These are phyloP conservation scores for Caerostris extrusa DNA, from an alignment of 1,140 invertebrate species.

Conservation along the genomic window DNA sequence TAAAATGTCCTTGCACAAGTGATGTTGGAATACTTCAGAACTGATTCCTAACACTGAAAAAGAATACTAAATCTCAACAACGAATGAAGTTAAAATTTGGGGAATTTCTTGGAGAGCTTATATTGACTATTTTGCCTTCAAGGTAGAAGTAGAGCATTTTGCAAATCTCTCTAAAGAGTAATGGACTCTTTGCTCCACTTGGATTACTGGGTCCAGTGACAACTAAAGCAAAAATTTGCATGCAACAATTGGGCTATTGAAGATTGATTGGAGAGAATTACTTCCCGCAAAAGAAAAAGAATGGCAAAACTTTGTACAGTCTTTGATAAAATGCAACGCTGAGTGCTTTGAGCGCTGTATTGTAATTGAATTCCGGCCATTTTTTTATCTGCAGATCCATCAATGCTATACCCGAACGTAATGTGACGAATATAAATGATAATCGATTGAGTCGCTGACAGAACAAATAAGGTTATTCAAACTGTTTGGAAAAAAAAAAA, in stretches of 20 bases:
- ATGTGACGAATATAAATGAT: too few species aligned
- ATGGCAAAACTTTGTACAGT: too few species aligned
- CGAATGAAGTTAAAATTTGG: not conserved
- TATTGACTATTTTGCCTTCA: not conserved
- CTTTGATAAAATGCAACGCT: too few species aligned
- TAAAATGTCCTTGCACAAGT: not conserved
- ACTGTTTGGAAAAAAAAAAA: too few species aligned
- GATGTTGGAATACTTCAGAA: not conserved
- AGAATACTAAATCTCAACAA: not conserved
- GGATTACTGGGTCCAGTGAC: not conserved
- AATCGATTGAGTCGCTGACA: too few species aligned
- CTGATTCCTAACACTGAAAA: not conserved
- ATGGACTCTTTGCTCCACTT: conserved; percentile 27
- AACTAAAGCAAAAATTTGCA: not conserved
- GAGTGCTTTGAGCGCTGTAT: too few species aligned
- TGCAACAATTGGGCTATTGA: not conserved
- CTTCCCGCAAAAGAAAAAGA: conserved; percentile 4
- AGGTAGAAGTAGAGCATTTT: too few species aligned
- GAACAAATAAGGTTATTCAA: too few species aligned
- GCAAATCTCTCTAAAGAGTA: too few species aligned
- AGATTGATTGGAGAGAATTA: not conserved
- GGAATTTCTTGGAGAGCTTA: not conserved
- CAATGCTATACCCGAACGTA: too few species aligned
- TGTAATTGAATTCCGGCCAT: too few species aligned
- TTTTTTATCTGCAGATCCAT: too few species aligned